Evolutionary conservation across 2,797 vertebrate species (phyloP).

Genomic region (Sebastes glaucus): DNA sequence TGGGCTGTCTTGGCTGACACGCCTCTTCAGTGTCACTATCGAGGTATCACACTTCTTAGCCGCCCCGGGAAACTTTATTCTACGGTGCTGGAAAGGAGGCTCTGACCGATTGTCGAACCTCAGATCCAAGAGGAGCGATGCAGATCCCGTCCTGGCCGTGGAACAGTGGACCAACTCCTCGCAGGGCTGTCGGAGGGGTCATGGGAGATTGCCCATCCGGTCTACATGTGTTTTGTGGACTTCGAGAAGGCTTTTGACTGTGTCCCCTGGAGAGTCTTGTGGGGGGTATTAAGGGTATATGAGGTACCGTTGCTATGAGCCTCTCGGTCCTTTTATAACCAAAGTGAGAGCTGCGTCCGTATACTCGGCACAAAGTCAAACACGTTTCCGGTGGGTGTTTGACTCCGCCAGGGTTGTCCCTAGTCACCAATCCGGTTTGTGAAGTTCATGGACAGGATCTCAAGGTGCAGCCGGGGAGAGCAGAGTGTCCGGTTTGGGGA

Average conservation of each 20-base stretch:
- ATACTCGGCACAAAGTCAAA: too few relatives aligned
- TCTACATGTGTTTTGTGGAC: not conserved
- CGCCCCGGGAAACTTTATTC: accelerated
- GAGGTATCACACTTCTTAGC: accelerated
- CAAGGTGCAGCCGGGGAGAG: not conserved
- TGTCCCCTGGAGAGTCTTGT: accelerated
- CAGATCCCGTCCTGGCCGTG: not conserved
- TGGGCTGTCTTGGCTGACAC: too few relatives aligned
- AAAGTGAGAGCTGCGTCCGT: not conserved
- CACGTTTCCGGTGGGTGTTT: too few relatives aligned
- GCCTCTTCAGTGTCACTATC: not conserved
- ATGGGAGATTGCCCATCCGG: accelerated
- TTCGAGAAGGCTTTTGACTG: not conserved
- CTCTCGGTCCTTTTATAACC: not conserved
- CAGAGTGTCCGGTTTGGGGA: accelerated
- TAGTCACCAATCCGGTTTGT: not conserved
- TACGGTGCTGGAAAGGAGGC: not conserved
- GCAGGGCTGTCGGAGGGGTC: not conserved
- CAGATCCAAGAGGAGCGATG: not conserved
- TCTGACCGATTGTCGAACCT: not conserved
- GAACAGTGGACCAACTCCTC: not conserved
- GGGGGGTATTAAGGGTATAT: accelerated
- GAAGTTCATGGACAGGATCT: not conserved
- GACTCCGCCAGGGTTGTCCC: not conserved
- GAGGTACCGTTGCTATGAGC: not conserved